A percentile compares a stretch with the other conserved stretches of the same genome.
phyloP scores from a whole-genome alignment of 2,797 vertebrate species.

The Pseudocheirus occidentalis region DNA sequence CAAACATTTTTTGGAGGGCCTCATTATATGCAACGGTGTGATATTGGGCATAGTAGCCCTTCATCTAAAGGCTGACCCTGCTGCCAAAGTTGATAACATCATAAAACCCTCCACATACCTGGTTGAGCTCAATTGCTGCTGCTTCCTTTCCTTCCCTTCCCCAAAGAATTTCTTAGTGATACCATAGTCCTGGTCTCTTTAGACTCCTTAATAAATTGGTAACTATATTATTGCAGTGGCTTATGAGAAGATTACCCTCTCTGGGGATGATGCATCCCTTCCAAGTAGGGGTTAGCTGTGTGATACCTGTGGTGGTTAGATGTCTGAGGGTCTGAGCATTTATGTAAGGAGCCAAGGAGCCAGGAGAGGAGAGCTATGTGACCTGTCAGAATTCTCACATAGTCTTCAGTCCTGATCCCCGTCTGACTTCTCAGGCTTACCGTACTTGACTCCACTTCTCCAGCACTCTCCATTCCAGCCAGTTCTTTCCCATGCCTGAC shows the following conservation, averaged over 20 bases:
- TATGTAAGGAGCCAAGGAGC: neutral
- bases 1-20: neutral
- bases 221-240: neutral
- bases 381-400: neutral
- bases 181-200: neutral
- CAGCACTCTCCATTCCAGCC: neutral
- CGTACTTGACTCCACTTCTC: accelerated
- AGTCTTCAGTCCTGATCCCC: neutral
- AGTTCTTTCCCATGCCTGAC: neutral
- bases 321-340: neutral
- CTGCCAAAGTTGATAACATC: neutral
- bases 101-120: neutral
- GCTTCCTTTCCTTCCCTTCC: neutral
- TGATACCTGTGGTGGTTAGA: neutral
- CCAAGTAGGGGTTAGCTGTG: neutral
- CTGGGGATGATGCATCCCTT: neutral
- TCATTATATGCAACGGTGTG: neutral
- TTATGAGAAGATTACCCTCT: neutral
- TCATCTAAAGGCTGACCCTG: neutral
- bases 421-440: neutral
- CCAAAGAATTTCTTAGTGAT: neutral
- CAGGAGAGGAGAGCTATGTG: neutral
- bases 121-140: neutral
- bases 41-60: neutral
- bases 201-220: neutral